phyloP scores from a whole-genome alignment of 1,140 invertebrate species.

The Diorhabda carinulata region DNA sequence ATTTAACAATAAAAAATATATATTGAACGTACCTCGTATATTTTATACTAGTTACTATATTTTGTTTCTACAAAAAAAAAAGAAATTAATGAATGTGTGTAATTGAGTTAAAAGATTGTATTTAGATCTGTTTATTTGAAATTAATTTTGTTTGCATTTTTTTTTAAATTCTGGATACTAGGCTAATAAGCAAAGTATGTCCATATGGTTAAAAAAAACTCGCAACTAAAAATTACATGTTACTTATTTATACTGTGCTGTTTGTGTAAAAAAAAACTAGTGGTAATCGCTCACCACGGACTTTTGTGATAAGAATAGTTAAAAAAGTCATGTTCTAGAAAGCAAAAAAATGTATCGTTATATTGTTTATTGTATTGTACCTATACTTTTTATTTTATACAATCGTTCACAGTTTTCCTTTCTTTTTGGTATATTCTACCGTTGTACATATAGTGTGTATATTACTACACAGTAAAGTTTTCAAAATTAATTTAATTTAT shows the following conservation, averaged over 20 bases:
- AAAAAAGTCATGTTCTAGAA: conserved; percentile 47
- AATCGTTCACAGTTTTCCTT: conserved; percentile 40
- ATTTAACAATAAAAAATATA: no score
- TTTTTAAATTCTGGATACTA: neutral
- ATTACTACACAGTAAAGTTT: conserved; percentile 44
- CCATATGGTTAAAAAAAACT: conserved; percentile 41
- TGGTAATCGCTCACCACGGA: conserved; percentile 42
- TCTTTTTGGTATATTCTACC: conserved; percentile 42
- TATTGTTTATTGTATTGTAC: conserved; percentile 47
- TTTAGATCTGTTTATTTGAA: neutral
- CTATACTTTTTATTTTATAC: conserved; percentile 47
- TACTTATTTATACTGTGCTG: conserved; percentile 49
- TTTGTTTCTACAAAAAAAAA: no score
- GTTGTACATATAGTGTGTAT: conserved; percentile 47
- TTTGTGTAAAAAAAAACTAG: conserved; percentile 41
- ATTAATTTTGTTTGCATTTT: neutral
- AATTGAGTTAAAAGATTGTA: no score
- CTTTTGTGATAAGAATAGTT: conserved; percentile 48
- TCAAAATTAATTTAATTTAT: conserved; percentile 40
- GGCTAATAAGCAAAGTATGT: conserved; percentile 41
- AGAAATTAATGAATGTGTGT: no score
- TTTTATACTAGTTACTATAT: no score
- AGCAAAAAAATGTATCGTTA: conserved; percentile 46
- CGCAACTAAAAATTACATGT: conserved; percentile 46
- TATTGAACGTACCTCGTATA: no score